Base-by-base conservation (phyloP, 1,140 invertebrate species). In the Hermetia illucens region DNA sequence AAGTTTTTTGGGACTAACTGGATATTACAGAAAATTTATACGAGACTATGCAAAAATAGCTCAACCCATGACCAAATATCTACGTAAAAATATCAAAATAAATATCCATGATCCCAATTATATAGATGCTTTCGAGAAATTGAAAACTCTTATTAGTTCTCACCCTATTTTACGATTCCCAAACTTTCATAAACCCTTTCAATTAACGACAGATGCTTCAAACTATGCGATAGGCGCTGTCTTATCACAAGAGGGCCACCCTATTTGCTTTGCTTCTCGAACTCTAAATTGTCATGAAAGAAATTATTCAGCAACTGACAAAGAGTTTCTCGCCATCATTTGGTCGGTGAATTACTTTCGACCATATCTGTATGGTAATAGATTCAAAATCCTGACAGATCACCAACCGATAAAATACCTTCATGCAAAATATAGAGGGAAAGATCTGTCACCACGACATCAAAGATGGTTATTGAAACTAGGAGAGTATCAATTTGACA, bases 251-350 rank as follows among this genome's bases (percentile, higher is more conserved):
- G 49, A 40, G 9, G 46, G 45, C 47, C 19, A 42, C 24, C 61
- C 59, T 0, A 52, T 62, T 16, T 44, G 47, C 5, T 68, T 55
- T 45, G 53, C 55, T 0, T 61, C 53, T 31, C 36, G 62, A 25
- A 53, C 48, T 9, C 40, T 68, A 24, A 64, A 61, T 43, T 39
- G 49, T 21, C 49, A 54, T 4, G 61, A 69, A 49, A 44, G 16
- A 37, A 60, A 58, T 42, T n/a, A n/a, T n/a, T n/a, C n/a, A n/a
- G n/a, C n/a, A n/a, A n/a, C n/a, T n/a, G n/a, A n/a, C n/a, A n/a
- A n/a, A n/a, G n/a, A n/a, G n/a, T n/a, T n/a, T n/a, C n/a, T n/a
- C n/a, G n/a, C n/a, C n/a, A n/a, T n/a, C n/a, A n/a, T n/a, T n/a
- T n/a, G n/a, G n/a, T n/a, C n/a, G n/a, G n/a, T n/a, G n/a, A n/a